Evolutionary conservation across 2,888 invertebrate genomes (phyloP).

Genomic region (Hydroisotoma schaefferi): DNA sequence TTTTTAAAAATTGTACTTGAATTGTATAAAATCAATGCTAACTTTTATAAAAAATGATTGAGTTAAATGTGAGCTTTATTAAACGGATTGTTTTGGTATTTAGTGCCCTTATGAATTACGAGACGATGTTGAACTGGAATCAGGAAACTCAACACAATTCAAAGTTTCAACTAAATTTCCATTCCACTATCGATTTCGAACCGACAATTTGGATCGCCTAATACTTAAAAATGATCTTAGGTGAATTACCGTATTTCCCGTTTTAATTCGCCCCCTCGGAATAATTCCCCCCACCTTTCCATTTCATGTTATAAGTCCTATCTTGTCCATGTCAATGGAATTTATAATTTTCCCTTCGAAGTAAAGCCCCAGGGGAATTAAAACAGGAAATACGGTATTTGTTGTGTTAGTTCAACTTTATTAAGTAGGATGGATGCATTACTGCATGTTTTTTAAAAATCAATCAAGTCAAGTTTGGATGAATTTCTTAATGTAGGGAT

Average conservation of each 20-base stretch:
- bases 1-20: not conserved
- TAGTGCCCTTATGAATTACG: slow-evolving; percentile 19
- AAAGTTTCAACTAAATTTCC: slow-evolving; percentile 24
- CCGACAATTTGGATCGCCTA: not conserved
- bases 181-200: slow-evolving; percentile 20
- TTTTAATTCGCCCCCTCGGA: no score
- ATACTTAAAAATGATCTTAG: slow-evolving; percentile 19
- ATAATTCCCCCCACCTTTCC: no score
- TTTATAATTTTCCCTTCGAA: no score
- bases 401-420: no score
- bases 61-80: not conserved
- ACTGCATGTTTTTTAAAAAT: not conserved
- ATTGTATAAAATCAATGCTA: not conserved
- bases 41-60: not conserved
- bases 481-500: not conserved
- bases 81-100: not conserved
- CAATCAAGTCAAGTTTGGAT: not conserved
- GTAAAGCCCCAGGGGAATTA: no score
- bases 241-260: no score
- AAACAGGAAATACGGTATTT: no score
- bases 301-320: no score
- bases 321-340: no score
- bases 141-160: not conserved
- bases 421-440: not conserved
- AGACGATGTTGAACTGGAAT: not conserved